These are phyloP conservation scores for Pangasius krempfi DNA, from an alignment of 2,797 vertebrate species.

Conservation along the genomic window DNA sequence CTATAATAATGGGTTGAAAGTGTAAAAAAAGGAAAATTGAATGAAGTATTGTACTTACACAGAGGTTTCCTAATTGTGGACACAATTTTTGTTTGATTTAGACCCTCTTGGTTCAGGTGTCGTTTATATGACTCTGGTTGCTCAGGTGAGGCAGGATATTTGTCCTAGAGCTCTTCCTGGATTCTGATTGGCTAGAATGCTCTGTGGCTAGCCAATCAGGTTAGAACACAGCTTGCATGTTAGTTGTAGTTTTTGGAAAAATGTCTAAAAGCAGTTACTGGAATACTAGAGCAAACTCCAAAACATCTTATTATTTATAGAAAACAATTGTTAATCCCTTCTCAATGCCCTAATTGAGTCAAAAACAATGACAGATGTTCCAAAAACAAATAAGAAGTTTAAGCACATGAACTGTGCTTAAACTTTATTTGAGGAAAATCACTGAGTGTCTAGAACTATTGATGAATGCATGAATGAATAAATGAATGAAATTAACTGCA, in stretches of 20 bases:
- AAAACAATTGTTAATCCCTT: not conserved
- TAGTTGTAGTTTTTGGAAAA: conserved; percentile 39
- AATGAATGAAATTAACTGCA: not conserved
- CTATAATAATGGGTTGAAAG: not conserved
- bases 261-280: not conserved
- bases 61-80: conserved; percentile 31
- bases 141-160: conserved; percentile 65
- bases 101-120: conserved; percentile 45
- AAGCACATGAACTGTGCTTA: not conserved
- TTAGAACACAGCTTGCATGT: conserved; percentile 52
- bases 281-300: not conserved
- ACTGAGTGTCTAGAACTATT: not conserved
- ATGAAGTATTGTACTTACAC: conserved; percentile 61
- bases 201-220: conserved; percentile 56
- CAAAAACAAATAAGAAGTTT: conserved; percentile 3
- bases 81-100: conserved; percentile 44
- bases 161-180: conserved; percentile 35
- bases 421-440: not conserved
- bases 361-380: not conserved
- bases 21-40: not conserved
- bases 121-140: conserved; percentile 53
- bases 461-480: not conserved
- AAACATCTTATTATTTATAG: conserved; percentile 33
- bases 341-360: not conserved
- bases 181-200: conserved; percentile 32